Evolutionary conservation across 2,113 vertebrate genomes (phyloP).

Genomic region (Anser cygnoides): DNA sequence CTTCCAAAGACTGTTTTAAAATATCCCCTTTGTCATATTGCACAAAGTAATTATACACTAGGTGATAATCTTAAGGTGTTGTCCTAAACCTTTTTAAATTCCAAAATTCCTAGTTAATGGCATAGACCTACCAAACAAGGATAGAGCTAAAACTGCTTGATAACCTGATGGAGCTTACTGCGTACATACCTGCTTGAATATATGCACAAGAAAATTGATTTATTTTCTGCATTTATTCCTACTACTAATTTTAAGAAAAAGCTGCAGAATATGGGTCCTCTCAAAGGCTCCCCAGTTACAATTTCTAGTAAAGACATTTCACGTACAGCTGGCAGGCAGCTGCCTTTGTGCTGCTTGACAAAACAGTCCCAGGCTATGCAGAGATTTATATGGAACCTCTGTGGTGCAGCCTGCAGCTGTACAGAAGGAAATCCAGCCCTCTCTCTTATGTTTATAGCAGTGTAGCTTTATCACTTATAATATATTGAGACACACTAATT

Average conservation of each 20-base stretch:
- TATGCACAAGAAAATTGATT: not conserved
- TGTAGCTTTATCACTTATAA: not conserved
- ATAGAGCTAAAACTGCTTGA: not conserved
- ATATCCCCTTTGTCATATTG: not conserved
- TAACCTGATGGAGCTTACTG: not conserved
- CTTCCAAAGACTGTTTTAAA: not conserved
- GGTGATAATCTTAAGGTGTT: not conserved
- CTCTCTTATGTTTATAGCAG: not conserved
- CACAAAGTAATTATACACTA: not conserved
- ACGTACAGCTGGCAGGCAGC: not conserved
- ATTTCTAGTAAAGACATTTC: slow-evolving; percentile 20
- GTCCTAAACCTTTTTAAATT: not conserved
- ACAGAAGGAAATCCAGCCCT: not conserved
- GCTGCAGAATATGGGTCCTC: not conserved
- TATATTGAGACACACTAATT: not conserved
- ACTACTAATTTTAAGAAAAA: slow-evolving; percentile 4
- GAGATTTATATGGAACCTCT: not conserved
- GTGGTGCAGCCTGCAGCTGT: not conserved
- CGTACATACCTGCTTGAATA: not conserved
- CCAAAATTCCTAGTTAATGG: not conserved
- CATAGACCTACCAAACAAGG: not conserved
- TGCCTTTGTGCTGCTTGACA: not conserved
- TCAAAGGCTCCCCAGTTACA: not conserved
- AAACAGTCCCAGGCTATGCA: not conserved
- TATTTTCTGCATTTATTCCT: slow-evolving; percentile 11